Percentiles rank a stretch among this genome's conserved stretches.
These are phyloP conservation scores for Loriculus beryllinus DNA, from an alignment of 2,797 vertebrate species.

Conservation along the genomic window DNA sequence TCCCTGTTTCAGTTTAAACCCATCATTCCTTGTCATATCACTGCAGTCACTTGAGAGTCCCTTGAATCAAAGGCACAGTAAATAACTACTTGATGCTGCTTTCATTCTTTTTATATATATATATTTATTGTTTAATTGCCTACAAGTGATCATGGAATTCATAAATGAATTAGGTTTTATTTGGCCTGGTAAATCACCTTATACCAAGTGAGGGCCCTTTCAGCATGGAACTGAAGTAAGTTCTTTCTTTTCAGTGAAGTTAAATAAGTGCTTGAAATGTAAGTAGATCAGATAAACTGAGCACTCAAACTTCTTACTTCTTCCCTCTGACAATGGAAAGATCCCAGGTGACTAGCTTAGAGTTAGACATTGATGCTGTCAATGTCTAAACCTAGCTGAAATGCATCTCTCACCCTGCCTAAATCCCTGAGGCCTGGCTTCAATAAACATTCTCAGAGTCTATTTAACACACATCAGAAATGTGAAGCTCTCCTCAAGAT, in stretches of 20 bases:
- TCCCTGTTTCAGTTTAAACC: neutral
- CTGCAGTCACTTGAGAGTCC: neutral
- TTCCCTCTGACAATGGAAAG: neutral
- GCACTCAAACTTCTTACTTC: neutral
- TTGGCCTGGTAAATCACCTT: neutral
- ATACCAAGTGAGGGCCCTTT: accelerated
- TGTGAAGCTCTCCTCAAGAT: neutral
- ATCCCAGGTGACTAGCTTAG: neutral
- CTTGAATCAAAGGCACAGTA: neutral
- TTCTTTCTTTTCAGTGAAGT: neutral
- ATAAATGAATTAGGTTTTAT: neutral
- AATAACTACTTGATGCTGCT: neutral
- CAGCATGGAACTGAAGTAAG: neutral
- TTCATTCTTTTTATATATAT: neutral
- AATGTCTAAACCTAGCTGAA: neutral
- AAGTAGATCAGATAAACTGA: neutral
- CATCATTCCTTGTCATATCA: neutral
- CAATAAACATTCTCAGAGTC: neutral
- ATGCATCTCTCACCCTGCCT: neutral
- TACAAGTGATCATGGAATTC: neutral
- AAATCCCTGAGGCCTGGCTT: neutral
- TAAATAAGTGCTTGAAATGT: neutral
- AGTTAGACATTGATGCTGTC: neutral
- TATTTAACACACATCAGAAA: neutral
- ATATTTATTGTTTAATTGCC: neutral